Evolutionary conservation across 2,797 vertebrate species (phyloP), one percentile per base, ranked within the genome.

Genomic region (Cyprinodon diabolis): DNA sequence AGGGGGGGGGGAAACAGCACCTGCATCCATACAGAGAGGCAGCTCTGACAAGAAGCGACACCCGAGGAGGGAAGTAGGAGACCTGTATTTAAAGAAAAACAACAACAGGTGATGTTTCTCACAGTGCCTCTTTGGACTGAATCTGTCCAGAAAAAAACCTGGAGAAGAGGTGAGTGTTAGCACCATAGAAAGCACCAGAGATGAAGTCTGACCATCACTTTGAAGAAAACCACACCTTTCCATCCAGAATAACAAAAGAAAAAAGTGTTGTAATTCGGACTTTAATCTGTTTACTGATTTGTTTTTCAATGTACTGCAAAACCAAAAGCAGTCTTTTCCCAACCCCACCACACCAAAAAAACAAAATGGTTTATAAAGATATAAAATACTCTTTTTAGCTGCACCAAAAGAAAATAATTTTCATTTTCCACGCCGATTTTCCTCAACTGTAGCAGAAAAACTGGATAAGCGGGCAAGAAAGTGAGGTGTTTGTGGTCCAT

Each of bases 161-260:
- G 71, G 70, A 75, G 69, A 73, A 1, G 1, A 84, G 66, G 86
- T 30, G 83, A 83, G 87, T 75, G 55, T 92, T 93, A 94, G 93
- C 94, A 94, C 94, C 93, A 84, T 84, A 82, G 75, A 87, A 84
- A 92, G 88, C 90, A 91, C 87, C 84, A 81, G 76, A 86, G 83
- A 84, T 40, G 17, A 69, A 69, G 70, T 69, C 75, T 80, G 73
- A 71, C 71, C 9, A 43, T 83, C 68, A 52, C 77, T 40, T 79
- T 52, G 69, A 71, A 73, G 76, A 75, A 81, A 30, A 43, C 40
- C 25, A 19, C 49, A 21, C 54, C 11, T 45, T 48, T 25, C 71
- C 80, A 68, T 15, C 9, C 63, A 35, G 66, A 55, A 19, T 37
- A 49, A 69, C 74, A 2, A 6, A 19, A 45, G 19, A 45, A 71